These are phyloP conservation scores for Magallana angulata DNA, from an alignment of 1,140 invertebrate species.

Conservation along the genomic window DNA sequence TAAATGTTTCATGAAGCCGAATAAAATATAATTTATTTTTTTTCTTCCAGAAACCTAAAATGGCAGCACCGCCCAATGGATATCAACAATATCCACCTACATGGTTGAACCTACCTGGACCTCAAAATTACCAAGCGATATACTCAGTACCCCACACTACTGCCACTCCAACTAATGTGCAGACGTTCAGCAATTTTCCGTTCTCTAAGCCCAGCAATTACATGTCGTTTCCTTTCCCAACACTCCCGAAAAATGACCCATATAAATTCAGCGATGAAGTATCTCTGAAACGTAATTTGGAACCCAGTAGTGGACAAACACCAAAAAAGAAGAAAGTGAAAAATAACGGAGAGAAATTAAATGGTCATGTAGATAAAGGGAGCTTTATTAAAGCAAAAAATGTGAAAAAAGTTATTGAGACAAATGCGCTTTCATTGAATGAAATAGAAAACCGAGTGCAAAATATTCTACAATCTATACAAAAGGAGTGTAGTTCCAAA, in stretches of 20 bases:
- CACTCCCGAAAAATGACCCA: slow-evolving; percentile 17
- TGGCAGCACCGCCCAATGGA: slow-evolving; percentile 8
- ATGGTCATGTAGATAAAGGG: slow-evolving; percentile 8
- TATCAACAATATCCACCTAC: neutral
- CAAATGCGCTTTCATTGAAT: slow-evolving; percentile 31
- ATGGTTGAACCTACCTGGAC: neutral
- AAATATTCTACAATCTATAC: slow-evolving; percentile 46
- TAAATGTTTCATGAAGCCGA: neutral
- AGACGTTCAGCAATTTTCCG: neutral
- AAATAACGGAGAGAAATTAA: slow-evolving; percentile 25
- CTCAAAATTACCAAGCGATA: neutral
- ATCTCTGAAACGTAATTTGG: slow-evolving; percentile 4
- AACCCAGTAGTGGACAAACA: neutral
- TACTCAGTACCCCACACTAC: neutral
- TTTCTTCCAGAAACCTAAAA: neutral
- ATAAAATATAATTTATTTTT: neutral
- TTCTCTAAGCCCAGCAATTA: neutral
- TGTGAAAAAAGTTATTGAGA: slow-evolving; percentile 26
- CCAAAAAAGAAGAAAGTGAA: slow-evolving; percentile 39
- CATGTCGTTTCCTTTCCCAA: neutral
- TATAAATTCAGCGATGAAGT: neutral
- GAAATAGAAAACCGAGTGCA: slow-evolving; percentile 45
- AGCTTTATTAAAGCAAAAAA: slow-evolving; percentile 22
- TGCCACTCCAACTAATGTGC: neutral
- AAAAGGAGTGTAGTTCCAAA: slow-evolving; percentile 32